Base-by-base conservation (phyloP, 2,113 vertebrate species). In the Myotis davidii region DNA sequence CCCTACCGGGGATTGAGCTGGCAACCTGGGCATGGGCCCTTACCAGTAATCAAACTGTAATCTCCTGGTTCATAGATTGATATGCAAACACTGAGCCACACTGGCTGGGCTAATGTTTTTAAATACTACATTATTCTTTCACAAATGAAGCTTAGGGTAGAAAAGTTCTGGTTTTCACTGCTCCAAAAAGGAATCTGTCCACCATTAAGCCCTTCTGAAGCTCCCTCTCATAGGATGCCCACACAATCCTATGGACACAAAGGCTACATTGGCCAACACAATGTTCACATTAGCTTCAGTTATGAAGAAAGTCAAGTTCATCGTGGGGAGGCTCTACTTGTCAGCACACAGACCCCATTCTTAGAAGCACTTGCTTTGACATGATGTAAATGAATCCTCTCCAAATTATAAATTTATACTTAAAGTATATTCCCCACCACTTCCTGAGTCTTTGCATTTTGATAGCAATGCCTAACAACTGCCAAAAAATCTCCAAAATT, bases 371-470 rank as follows among this genome's bases (percentile, higher is more conserved):
- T 86, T 67, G 8, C 34, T 94, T 96, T 88, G 27, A 87, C 48
- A 61, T 42, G 4, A 88, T 76, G 23, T 61, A 20, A 52, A 78
- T 23, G 42, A 92, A 90, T 56, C 42, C 3, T 94, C 25, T 48
- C 14, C 5, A 82, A 94, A 78, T 8, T 67, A 1, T 88, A 88
- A 90, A 94, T 74, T 78, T 88, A 73, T 61, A 59, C 34, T 73
- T 93, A 78, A 73, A 79, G 12, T 39, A 52, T 54, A 73, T 13
- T 50, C 45, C 12, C 8, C 7, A 59, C 14, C 14, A 17, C 10
- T 82, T 94, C 83, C 45, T 18, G 27, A 78, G 16, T 50, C 77
- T 92, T 85, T 45, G 52, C 18, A 65, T 91, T 91, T 96, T 93
- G 42, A 85, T 91, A 54, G 9, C 21, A 88, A 61, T 64, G 25